These are phyloP conservation scores for Dastarcus helophoroides DNA, from an alignment of 2,888 invertebrate genomes.

Conservation along the genomic window DNA sequence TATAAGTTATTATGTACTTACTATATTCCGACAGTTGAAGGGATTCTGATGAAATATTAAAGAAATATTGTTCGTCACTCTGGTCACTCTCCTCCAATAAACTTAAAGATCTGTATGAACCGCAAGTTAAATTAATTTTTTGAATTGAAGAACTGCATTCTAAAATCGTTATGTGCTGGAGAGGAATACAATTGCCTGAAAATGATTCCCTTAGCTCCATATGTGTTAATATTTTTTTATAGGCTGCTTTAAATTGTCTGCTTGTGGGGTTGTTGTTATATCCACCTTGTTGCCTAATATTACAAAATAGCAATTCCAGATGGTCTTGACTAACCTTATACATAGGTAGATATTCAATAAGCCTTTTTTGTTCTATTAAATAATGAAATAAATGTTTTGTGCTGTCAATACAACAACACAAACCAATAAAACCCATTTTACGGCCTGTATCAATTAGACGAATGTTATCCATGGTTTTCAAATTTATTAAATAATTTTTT, in stretches of 20 bases:
- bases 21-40: too few relatives aligned
- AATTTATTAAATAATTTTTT: not conserved
- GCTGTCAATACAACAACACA: conserved; percentile 4
- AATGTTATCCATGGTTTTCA: not conserved
- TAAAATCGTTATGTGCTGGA: too few relatives aligned
- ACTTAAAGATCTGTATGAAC: too few relatives aligned
- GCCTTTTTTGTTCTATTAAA: conserved; percentile 3
- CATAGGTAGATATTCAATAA: conserved; percentile 4
- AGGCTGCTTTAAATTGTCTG: conserved; percentile 12
- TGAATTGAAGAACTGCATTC: too few relatives aligned
- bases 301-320: conserved; percentile 13
- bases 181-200: too few relatives aligned
- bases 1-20: too few relatives aligned
- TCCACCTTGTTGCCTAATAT: conserved; percentile 12
- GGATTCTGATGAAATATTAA: too few relatives aligned
- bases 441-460: conserved; percentile 3
- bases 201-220: conserved; percentile 11
- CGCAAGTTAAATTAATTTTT: too few relatives aligned
- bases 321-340: conserved; percentile 16
- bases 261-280: conserved; percentile 16
- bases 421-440: conserved; percentile 6
- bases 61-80: too few relatives aligned
- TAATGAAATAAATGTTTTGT: conserved; percentile 1
- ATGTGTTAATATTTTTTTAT: conserved; percentile 13
- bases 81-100: too few relatives aligned